phyloP scores from a whole-genome alignment of 2,113 vertebrate species.

The Ptyas mucosa region DNA sequence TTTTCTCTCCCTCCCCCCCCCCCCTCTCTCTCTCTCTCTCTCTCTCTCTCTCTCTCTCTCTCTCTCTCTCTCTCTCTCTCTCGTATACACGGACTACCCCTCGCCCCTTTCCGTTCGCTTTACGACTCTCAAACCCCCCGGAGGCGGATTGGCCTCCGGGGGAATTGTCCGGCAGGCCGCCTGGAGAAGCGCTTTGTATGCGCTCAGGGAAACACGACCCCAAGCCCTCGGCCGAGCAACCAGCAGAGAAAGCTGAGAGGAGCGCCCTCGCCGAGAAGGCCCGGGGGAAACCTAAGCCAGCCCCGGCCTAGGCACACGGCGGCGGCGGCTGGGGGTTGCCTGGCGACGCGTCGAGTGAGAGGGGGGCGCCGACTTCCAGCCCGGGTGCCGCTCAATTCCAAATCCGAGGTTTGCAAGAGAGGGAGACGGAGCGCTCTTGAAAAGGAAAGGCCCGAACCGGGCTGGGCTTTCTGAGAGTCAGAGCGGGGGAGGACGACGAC shows the following conservation, averaged over 20 bases:
- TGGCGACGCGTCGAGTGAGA: background rate
- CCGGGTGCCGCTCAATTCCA: background rate
- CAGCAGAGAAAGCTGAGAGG: background rate
- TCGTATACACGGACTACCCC: background rate
- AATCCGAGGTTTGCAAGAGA: background rate
- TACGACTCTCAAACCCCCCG: background rate
- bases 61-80: background rate
- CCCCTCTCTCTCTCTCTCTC: fast-evolving
- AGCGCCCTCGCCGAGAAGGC: background rate
- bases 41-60: background rate
- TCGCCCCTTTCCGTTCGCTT: background rate
- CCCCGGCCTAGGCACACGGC: no score
- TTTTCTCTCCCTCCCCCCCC: background rate
- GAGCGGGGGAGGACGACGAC: background rate
- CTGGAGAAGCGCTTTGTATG: background rate
- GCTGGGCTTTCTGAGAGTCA: background rate
- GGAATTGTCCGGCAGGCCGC: background rate
- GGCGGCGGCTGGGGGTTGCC: background rate
- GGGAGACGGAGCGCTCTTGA: background rate
- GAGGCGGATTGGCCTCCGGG: no score
- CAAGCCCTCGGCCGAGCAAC: background rate
- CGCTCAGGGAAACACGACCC: background rate
- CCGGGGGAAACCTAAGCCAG: background rate
- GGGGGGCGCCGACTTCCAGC: background rate
- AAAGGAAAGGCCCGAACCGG: background rate